phyloP scores from a whole-genome alignment of 2,888 invertebrate species.

The Heliconius aoede region DNA sequence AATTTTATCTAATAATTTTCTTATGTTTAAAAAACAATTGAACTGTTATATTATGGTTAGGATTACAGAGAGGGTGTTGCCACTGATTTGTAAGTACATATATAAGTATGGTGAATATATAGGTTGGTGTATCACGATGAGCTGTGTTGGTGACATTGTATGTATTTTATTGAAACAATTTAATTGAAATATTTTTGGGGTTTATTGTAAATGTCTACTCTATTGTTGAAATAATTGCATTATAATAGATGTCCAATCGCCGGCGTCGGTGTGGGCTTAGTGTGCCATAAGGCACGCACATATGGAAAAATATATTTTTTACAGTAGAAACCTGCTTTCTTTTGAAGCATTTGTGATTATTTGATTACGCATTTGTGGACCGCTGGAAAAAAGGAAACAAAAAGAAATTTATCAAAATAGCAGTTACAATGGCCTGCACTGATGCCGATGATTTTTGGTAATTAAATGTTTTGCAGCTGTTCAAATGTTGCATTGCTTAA shows the following conservation, averaged over 20 bases:
- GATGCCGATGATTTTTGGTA: background rate
- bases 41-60: conserved; percentile 55
- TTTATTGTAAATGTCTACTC: conserved; percentile 48
- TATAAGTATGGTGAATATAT: conserved; percentile 44
- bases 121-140: conserved; percentile 64
- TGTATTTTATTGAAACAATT: conserved; percentile 75
- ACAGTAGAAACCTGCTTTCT: too few relatives aligned
- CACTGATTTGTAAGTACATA: conserved; percentile 63
- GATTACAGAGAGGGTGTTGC: conserved; percentile 69
- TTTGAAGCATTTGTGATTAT: too few relatives aligned
- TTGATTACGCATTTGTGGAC: too few relatives aligned
- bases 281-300: too few relatives aligned
- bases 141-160: conserved; percentile 80
- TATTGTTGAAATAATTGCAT: conserved; percentile 32
- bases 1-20: background rate
- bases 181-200: conserved; percentile 59
- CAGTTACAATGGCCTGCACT: too few relatives aligned
- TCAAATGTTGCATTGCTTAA: background rate
- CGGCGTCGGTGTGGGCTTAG: too few relatives aligned
- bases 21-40: background rate
- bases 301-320: too few relatives aligned
- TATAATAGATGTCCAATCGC: conserved; percentile 10
- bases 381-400: too few relatives aligned
- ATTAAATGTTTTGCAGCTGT: conserved; percentile 12
- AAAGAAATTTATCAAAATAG: too few relatives aligned